Base-by-base conservation (phyloP, 2,113 vertebrate genomes). In the Talpa occidentalis region DNA sequence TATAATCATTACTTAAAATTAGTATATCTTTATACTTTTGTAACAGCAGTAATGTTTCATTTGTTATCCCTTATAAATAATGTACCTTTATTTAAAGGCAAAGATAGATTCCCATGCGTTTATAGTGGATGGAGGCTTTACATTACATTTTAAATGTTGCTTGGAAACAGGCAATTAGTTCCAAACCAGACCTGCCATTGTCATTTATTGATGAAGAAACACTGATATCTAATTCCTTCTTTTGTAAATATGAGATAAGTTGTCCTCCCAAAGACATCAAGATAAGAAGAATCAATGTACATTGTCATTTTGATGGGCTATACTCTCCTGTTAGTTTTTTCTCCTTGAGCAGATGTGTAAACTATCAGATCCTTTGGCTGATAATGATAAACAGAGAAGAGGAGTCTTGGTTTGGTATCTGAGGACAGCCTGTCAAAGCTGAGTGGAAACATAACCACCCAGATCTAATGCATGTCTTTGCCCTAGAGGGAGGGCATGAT, bases 181-280 rank as follows among this genome's bases (percentile, higher is more conserved):
- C 78, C 56, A 90, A 92, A 76, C 19, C 17, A 49, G 54, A 21
- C 64, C 88, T 94, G 54, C 64, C 56, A 21, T 54, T 97, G 94
- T 97, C 77, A 90, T 96, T 97, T 97, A 97, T 91, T 96, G 91
- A 97, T 93, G 88, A 98, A 97, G 76, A 70, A 95, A 8, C 16
- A 69, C 24, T 67, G 78, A 90, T 98, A 93, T 10, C 47, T 19
- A 88, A 37, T 88, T 96, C 77, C 66, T n/a, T 32, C 95, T 96
- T 97, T 97, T 85, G 90, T 5, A 95, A 91, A 62, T 93, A 96
- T 70, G 64, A 35, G 5, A 24, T 97, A 97, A 97, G 47, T 93
- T 96, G 92, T 96, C 72, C 66, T 97, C 60, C 90, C 83, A 97
- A 97, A 98, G 94, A 92, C 83, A 96, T 78, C 11, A 30, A 94